Base-by-base conservation (phyloP, 35 echinoderm and acorn worm genomes). In the Holothuria glaberrima region DNA sequence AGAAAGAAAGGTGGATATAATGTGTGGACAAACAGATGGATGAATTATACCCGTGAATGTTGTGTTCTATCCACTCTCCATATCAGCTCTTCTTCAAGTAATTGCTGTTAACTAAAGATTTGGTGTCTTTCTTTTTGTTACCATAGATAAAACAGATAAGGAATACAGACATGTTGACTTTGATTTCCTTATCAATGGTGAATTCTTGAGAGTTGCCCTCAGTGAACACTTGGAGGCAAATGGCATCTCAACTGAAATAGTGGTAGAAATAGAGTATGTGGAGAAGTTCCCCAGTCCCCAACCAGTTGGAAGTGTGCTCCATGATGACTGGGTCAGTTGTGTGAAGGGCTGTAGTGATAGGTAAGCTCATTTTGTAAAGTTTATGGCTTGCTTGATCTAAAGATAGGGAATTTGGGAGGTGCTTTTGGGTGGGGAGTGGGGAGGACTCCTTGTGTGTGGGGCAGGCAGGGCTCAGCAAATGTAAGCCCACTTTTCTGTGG, bases 131-230 rank as follows among this genome's bases (percentile, higher is more conserved):
- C 28, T 76, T 35, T 20, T 6, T 19, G 46, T 20, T 87, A 67
- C 45, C 32, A 48, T 87, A 95, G 91, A 92, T 30, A 89, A 92
- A 68, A 70, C 86, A 31, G 88, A 92, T 7, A 80, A 85, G 57
- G 95, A 98, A 56, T 30, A 63, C 6, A 31, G 71, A 31, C 76
- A 81, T 48, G 64, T 98, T 12, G 93, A 93, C 29, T 98, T 98
- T 94, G 96, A 98, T 71, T 98, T 98, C 48, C 93, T 98, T 38
- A 98, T 98, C 44, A 70, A 98, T 76, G 96, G 93, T 12, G 96
- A 98, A 79, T 94, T 98, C 59, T 87, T 98, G 25, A 86, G 96
- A 30, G 70, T 94, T 21, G n/a, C 93, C n/a, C 82, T 98, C 25
- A 91, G 90, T 48, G 77, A 90, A 29, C 96, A 98, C 68, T 56